Conservation (phyloP, 2,797 vertebrate genomes). For the Clarias platycephalus region DNA sequence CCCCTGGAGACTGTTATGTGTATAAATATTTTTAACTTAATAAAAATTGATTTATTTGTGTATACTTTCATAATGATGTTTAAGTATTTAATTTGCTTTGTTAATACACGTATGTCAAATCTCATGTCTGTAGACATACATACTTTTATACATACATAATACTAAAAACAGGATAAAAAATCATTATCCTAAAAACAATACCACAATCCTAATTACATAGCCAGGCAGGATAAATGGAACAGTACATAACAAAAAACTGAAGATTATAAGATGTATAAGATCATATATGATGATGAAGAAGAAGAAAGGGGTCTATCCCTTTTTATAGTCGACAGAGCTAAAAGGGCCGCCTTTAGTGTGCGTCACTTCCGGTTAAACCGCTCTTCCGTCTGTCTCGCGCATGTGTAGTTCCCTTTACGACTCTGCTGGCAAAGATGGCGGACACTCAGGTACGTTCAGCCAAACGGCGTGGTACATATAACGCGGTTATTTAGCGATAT, state of each 20-base stretch:
- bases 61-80: neutral
- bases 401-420: conserved; percentile 74
- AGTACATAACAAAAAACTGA: no score
- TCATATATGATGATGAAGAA: no score
- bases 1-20: no score
- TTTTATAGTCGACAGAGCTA: neutral
- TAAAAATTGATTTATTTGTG: neutral
- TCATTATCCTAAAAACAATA: no score
- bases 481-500: neutral
- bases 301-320: no score
- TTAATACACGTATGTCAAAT: neutral
- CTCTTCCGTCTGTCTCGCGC: conserved; percentile 67
- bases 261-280: no score
- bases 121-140: neutral
- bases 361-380: conserved; percentile 67
- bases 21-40: no score
- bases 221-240: no score
- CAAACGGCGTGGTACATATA: conserved; percentile 63
- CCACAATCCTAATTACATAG: no score
- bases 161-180: no score
- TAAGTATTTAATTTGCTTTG: neutral
- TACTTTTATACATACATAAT: no score
- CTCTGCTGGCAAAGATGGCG: conserved; percentile 81
- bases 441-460: conserved; percentile 74
- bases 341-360: neutral